A percentile compares a stretch with the other conserved stretches of the same genome.
Conservation (phyloP, 2,888 invertebrate genomes). For the Hartigia nigra region DNA sequence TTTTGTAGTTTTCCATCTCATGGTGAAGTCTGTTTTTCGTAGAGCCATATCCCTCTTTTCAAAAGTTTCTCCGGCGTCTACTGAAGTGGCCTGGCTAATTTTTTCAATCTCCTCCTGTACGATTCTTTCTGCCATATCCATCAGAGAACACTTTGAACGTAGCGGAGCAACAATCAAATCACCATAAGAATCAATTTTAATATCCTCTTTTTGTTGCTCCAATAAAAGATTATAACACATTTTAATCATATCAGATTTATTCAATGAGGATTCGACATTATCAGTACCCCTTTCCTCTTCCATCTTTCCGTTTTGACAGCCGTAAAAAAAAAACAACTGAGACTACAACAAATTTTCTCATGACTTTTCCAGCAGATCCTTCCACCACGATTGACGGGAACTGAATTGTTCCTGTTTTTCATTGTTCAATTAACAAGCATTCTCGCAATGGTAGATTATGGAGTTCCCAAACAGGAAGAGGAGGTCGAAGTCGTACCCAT, state of each 20-base stretch:
- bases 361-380: neutral
- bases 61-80: neutral
- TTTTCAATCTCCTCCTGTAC: neutral
- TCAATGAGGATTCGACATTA: neutral
- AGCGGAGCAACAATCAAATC: conserved; percentile 4
- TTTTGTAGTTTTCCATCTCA: conserved; percentile 18
- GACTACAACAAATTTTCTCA: neutral
- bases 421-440: neutral
- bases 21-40: conserved; percentile 11
- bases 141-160: neutral
- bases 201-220: conserved; percentile 2
- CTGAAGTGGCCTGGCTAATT: neutral
- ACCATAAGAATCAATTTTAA: conserved; percentile 8
- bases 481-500: conserved; percentile 37
- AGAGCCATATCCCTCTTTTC: neutral
- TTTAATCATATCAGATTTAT: neutral
- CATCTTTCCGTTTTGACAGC: neutral
- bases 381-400: neutral
- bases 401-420: neutral
- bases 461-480: conserved; percentile 17
- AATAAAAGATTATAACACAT: neutral
- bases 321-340: neutral
- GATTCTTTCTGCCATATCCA: neutral
- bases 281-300: neutral
- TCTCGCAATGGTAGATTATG: neutral